Percentiles rank a stretch among this genome's conserved stretches.
These are phyloP conservation scores for Melanostoma mellinum DNA, from an alignment of 2,888 invertebrate genomes.

Conservation along the genomic window DNA sequence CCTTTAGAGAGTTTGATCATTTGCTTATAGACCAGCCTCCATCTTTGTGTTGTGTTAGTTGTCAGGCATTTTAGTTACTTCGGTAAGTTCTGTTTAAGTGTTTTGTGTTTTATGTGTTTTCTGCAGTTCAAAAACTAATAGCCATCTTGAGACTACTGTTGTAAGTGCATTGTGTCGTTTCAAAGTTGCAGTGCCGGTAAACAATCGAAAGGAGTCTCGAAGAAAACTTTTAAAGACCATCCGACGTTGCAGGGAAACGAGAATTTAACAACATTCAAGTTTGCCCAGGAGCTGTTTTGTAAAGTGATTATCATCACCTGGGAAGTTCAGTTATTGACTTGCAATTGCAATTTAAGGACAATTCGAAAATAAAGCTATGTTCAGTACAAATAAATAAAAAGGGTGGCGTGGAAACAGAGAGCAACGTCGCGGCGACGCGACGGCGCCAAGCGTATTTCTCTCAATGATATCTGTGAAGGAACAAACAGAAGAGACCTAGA, in stretches of 20 bases:
- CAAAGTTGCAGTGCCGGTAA: constrained; percentile 9
- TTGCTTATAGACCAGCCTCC: neutral
- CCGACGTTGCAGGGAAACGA: neutral
- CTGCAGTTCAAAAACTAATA: constrained; percentile 12
- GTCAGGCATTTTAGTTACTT: constrained; percentile 36
- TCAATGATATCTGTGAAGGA: too few relatives aligned
- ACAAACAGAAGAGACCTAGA: too few relatives aligned
- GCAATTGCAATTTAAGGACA: too few relatives aligned
- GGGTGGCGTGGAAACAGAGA: too few relatives aligned
- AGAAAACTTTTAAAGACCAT: neutral
- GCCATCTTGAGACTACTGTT: neutral
- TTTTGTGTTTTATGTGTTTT: constrained; percentile 32
- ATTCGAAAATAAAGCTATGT: too few relatives aligned
- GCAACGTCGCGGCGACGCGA: too few relatives aligned
- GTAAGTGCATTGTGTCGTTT: neutral
- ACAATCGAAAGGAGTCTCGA: constrained; percentile 13
- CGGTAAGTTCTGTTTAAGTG: constrained; percentile 13
- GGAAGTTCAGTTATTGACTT: too few relatives aligned
- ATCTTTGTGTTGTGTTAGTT: constrained; percentile 1
- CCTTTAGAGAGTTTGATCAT: constrained; percentile 9
- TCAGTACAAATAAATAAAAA: too few relatives aligned
- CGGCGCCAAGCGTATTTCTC: too few relatives aligned
- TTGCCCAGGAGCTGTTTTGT: too few relatives aligned
- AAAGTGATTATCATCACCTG: too few relatives aligned
- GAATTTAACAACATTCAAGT: too few relatives aligned